Conservation (phyloP, 2,888 invertebrate genomes). For the Eudemis profundana region DNA sequence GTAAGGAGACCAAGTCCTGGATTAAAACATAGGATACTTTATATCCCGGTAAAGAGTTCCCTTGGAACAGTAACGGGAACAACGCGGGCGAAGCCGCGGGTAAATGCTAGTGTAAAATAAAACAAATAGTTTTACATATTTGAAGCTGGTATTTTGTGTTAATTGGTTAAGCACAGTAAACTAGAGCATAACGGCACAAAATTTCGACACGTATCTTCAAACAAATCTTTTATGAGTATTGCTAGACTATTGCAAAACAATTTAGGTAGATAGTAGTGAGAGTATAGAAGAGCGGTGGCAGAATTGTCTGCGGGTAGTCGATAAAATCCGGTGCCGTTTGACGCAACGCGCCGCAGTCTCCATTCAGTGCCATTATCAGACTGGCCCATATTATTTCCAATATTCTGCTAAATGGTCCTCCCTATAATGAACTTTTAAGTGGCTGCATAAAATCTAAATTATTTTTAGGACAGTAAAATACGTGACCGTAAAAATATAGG, state of each 20-base stretch:
- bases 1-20: too few species aligned
- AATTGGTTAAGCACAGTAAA: too few species aligned
- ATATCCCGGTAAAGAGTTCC: too few species aligned
- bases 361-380: conserved; percentile 50
- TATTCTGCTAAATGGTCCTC: conserved; percentile 18
- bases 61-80: too few species aligned
- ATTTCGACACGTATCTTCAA: background rate
- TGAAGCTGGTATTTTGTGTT: too few species aligned
- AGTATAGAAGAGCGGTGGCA: conserved; percentile 49
- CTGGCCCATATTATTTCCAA: conserved; percentile 34
- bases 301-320: conserved; percentile 70
- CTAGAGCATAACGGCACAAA: too few species aligned
- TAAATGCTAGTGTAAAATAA: too few species aligned
- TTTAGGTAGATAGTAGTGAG: conserved; percentile 30
- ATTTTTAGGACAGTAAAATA: conserved; percentile 31
- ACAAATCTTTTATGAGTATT: conserved; percentile 15
- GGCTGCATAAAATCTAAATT: conserved; percentile 14
- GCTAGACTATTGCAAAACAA: conserved; percentile 33
- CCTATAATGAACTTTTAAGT: conserved; percentile 41
- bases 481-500: conserved; percentile 39
- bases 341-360: conserved; percentile 64
- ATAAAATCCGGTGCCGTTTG: conserved; percentile 67
- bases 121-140: too few species aligned
- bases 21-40: too few species aligned
- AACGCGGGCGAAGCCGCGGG: too few species aligned